These are phyloP conservation scores for Marisa cornuarietis DNA, from an alignment of 1,140 invertebrate species.

Conservation along the genomic window DNA sequence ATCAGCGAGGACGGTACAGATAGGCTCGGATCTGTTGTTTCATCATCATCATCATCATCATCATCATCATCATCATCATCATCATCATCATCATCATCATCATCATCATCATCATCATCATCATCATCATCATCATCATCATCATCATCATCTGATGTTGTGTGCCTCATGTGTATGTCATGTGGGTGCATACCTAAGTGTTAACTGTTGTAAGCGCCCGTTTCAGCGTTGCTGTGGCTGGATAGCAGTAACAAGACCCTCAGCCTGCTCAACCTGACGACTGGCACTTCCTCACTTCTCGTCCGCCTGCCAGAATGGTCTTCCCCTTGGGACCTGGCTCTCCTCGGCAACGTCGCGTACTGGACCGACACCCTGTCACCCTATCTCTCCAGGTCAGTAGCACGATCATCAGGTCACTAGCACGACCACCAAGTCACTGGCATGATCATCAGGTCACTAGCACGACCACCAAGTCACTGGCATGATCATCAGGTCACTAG, in stretches of 20 bases:
- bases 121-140: background rate
- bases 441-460: too few species aligned
- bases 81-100: background rate
- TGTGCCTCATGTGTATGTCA: background rate
- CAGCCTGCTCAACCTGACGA: background rate
- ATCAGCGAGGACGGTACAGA: background rate
- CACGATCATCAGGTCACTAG: too few species aligned
- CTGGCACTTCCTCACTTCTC: background rate
- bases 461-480: too few species aligned
- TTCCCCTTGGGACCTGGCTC: background rate
- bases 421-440: background rate
- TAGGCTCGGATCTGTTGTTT: background rate
- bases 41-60: background rate
- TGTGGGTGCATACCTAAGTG: background rate
- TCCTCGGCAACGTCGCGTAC: background rate
- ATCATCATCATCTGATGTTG: background rate
- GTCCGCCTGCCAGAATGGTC: background rate
- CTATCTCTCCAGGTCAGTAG: background rate
- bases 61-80: background rate
- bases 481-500: too few species aligned
- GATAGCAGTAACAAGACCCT: background rate
- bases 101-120: background rate
- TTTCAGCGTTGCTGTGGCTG: constrained; percentile 5
- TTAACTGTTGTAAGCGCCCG: background rate
- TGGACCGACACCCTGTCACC: constrained; percentile 2